Evolutionary conservation across 2,113 vertebrate species (phyloP), one percentile per base, ranked within the genome.

Genomic region (Perca fluviatilis): DNA sequence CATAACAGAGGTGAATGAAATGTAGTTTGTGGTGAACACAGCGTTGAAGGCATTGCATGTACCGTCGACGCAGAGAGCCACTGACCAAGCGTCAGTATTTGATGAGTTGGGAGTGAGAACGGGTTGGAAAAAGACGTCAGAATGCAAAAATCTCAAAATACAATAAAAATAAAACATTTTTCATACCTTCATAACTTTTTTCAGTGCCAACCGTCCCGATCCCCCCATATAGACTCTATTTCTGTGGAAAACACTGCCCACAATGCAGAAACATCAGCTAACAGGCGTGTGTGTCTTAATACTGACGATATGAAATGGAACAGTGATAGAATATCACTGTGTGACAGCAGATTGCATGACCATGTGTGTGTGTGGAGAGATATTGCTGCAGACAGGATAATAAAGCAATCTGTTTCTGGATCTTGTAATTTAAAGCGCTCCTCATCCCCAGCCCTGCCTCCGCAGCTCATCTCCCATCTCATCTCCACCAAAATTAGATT

Each of bases 401-500:
- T 91, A 92, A 92, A 94, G 88, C 92, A 94, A 93, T 93, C 90
- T 92, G 89, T 87, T 92, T 92, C 83, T 88, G 83, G 87, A 91
- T 90, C 83, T 90, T 91, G 87, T 92, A 86, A 94, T 93, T 92
- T 90, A 89, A 93, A 91, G 73, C 77, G 50, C 77, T 83, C 76
- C 79, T 84, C 74, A 54, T 77, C 76, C 67, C 70, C 82, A 46
- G 33, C 83, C 81, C 86, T 79, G 74, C 88, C 77, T 60, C 82
- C 51, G 7, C 82, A 88, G 86, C 90, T 84, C 88, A 93, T 91
- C 90, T 87, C 77, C 84, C 79, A 91, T 92, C 93, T 93, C 90
- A 92, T 94, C 89, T 89, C 85, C 75, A 82, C 84, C 86, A 80
- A 88, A 91, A 93, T 93, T 90, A 92, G 90, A 93, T 93, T 83